These are phyloP conservation scores for Drosophila sucinea DNA, from an alignment of 1,140 invertebrate species.

Conservation along the genomic window DNA sequence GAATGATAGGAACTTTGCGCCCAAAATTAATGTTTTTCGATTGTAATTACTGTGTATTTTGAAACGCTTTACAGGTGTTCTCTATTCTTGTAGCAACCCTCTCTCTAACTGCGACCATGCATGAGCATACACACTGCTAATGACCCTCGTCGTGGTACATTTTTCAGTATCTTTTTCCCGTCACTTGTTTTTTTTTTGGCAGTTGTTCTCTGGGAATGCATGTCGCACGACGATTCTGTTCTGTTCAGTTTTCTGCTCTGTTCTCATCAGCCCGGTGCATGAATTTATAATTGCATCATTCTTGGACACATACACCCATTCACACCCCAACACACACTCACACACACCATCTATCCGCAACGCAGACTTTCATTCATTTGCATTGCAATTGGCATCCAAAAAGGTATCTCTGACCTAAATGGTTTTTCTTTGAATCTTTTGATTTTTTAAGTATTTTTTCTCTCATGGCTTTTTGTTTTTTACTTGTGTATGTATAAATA, in stretches of 20 bases:
- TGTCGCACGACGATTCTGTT: constrained; percentile 37
- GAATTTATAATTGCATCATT: constrained; percentile 79
- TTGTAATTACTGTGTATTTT: no score
- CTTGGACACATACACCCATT: constrained; percentile 47
- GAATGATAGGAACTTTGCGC: no score
- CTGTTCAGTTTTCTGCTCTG: constrained; percentile 16
- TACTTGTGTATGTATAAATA: background rate
- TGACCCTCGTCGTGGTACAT: constrained; percentile 8
- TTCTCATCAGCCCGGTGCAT: constrained; percentile 35
- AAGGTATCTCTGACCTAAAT: constrained; percentile 11
- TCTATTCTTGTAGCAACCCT: no score
- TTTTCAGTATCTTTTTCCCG: constrained; percentile 20
- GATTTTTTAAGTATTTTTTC: background rate
- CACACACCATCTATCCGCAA: constrained; percentile 17
- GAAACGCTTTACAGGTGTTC: no score
- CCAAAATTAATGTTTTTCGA: no score
- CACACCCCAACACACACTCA: constrained; percentile 39
- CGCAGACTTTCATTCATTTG: constrained; percentile 8
- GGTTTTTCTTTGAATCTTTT: background rate
- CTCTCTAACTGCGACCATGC: background rate
- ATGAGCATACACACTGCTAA: background rate
- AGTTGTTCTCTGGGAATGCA: constrained; percentile 47
- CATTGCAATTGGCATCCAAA: constrained; percentile 6
- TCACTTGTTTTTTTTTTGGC: constrained; percentile 51
- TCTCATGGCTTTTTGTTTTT: background rate